Evolutionary conservation across 2,113 vertebrate species (phyloP).

Genomic region (Oncorhynchus nerka): DNA sequence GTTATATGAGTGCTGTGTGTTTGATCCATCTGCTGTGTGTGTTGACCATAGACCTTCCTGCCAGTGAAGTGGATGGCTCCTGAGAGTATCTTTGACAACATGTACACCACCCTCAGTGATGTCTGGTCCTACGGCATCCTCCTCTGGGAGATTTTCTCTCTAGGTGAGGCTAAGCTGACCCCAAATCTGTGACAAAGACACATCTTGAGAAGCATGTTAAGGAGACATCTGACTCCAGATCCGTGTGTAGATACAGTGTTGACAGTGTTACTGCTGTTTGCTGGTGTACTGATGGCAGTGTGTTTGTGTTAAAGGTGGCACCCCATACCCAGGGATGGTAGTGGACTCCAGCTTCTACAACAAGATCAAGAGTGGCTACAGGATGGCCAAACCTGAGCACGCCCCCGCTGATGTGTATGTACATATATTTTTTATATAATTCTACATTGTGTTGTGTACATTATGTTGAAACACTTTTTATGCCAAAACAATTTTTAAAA

Average conservation of each 20-base stretch:
- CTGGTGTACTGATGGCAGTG: slow-evolving; percentile 9
- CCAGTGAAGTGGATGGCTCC: slow-evolving; percentile 99
- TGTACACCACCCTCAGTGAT: slow-evolving; percentile 95
- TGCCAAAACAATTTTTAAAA: no score
- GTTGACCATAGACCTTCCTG: slow-evolving; percentile 85
- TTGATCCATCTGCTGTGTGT: neutral
- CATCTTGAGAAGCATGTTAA: no score
- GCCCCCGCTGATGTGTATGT: slow-evolving; percentile 90
- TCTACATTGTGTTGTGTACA: no score
- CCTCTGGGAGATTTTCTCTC: slow-evolving; percentile 98
- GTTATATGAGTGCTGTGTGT: neutral
- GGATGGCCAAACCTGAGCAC: slow-evolving; percentile 95
- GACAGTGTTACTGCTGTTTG: no score
- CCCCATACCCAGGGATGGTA: slow-evolving; percentile 98
- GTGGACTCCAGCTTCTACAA: slow-evolving; percentile 99
- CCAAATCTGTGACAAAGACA: no score
- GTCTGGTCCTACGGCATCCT: slow-evolving; percentile 98
- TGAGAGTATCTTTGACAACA: slow-evolving; percentile 98
- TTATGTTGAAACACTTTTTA: no score
- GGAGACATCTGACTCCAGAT: no score
- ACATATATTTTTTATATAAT: no score
- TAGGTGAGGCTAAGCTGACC: slow-evolving; percentile 73
- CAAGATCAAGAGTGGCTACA: slow-evolving; percentile 98
- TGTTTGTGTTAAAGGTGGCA: slow-evolving; percentile 80
- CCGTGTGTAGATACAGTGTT: neutral